These are phyloP conservation scores for Drosophila rubida DNA, from an alignment of 2,888 invertebrate species.

Conservation along the genomic window DNA sequence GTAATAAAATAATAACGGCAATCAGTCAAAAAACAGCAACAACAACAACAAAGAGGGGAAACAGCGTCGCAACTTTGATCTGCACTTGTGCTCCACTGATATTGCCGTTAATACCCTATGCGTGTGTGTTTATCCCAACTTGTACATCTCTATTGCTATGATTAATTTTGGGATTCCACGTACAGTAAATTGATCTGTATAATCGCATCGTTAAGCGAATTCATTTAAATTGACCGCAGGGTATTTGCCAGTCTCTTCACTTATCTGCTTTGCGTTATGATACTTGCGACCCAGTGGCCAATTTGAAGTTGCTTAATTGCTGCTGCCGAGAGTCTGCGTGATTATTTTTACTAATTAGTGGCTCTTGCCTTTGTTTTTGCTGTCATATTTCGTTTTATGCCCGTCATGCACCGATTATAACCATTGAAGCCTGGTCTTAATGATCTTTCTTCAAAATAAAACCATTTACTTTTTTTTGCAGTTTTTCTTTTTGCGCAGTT, in stretches of 20 bases:
- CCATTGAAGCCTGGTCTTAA: slow-evolving; percentile 10
- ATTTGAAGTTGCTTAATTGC: slow-evolving; percentile 43
- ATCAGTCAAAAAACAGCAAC: slow-evolving; percentile 51
- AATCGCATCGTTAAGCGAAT: background rate
- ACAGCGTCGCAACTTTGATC: slow-evolving; percentile 20
- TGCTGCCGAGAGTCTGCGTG: slow-evolving; percentile 12
- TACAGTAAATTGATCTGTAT: background rate
- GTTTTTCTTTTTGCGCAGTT: slow-evolving; percentile 4
- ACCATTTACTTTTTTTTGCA: background rate
- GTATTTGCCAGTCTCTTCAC: slow-evolving; percentile 6
- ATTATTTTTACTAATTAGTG: slow-evolving; percentile 20
- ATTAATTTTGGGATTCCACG: background rate
- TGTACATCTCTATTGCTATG: background rate
- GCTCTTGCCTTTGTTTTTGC: background rate
- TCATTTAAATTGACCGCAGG: background rate
- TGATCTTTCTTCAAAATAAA: slow-evolving; percentile 1
- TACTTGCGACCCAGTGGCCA: slow-evolving; percentile 37
- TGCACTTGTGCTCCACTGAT: slow-evolving; percentile 11
- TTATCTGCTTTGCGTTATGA: background rate
- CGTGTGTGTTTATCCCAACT: background rate
- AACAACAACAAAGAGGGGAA: slow-evolving; percentile 42
- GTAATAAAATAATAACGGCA: slow-evolving; percentile 67
- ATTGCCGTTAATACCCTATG: slow-evolving; percentile 21
- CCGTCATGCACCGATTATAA: slow-evolving; percentile 49
- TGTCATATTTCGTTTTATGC: slow-evolving; percentile 2